phyloP scores from a whole-genome alignment of 2,797 vertebrate species.

The Knipowitschia caucasica region DNA sequence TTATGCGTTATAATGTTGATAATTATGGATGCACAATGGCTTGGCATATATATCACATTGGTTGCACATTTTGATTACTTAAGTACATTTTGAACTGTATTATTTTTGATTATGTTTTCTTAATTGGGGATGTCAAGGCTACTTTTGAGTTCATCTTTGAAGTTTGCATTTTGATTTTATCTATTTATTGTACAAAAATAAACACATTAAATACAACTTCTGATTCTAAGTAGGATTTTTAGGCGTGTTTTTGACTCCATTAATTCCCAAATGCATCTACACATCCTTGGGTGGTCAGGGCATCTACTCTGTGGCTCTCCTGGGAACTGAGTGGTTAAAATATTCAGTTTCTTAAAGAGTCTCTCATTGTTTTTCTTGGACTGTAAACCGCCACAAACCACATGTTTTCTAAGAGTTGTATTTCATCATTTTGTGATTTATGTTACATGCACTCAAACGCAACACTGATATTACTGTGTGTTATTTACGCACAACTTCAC shows the following conservation, averaged over 20 bases:
- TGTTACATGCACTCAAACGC: neutral
- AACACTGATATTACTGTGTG: neutral
- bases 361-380: conserved; percentile 5
- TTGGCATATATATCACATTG: no score
- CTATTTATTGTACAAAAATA: no score
- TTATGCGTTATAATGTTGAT: no score
- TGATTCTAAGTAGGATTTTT: no score
- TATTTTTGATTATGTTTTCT: no score
- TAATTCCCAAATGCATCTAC: neutral
- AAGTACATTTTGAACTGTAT: no score
- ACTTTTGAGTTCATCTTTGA: no score
- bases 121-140: no score
- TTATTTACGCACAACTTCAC: neutral
- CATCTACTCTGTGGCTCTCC: neutral
- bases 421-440: neutral
- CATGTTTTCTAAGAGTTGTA: neutral
- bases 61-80: no score
- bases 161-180: no score
- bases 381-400: neutral
- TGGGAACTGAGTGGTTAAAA: neutral
- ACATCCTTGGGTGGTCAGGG: neutral
- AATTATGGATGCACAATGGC: no score
- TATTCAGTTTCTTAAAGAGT: neutral
- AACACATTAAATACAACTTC: no score
- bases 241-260: neutral